A percentile compares a stretch with the other conserved stretches of the same genome.
These are phyloP conservation scores for Empidonax alnorum DNA, from an alignment of 2,113 vertebrate species.

Conservation along the genomic window DNA sequence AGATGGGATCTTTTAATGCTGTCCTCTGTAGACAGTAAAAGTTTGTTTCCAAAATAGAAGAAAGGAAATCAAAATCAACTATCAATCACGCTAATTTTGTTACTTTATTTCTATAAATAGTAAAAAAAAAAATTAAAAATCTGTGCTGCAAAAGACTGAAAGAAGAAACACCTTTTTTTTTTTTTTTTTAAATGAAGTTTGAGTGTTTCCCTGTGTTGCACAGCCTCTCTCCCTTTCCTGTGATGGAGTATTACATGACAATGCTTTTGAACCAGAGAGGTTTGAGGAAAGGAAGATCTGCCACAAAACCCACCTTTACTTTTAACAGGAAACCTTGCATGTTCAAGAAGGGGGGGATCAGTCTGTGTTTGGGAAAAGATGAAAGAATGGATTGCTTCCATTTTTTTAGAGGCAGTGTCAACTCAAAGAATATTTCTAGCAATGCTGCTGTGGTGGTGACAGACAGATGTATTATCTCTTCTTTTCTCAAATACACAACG, in stretches of 20 bases:
- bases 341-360: neutral
- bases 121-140: neutral
- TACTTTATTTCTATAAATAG: neutral
- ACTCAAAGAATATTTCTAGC: neutral
- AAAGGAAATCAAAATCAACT: neutral
- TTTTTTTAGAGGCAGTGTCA: neutral
- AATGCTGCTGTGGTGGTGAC: neutral
- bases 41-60: neutral
- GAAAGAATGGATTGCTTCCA: neutral
- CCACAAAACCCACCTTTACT: neutral
- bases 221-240: neutral
- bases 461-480: neutral
- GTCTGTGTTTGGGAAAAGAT: neutral
- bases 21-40: neutral
- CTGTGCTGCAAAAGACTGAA: accelerated
- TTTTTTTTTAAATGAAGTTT: neutral
- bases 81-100: neutral
- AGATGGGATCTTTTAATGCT: neutral
- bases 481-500: neutral
- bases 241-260: neutral
- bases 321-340: neutral
- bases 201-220: neutral
- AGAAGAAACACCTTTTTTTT: neutral
- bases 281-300: neutral
- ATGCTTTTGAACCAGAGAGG: neutral